phyloP scores from a whole-genome alignment of 2,797 vertebrate genomes.

The Mustela erminea region DNA sequence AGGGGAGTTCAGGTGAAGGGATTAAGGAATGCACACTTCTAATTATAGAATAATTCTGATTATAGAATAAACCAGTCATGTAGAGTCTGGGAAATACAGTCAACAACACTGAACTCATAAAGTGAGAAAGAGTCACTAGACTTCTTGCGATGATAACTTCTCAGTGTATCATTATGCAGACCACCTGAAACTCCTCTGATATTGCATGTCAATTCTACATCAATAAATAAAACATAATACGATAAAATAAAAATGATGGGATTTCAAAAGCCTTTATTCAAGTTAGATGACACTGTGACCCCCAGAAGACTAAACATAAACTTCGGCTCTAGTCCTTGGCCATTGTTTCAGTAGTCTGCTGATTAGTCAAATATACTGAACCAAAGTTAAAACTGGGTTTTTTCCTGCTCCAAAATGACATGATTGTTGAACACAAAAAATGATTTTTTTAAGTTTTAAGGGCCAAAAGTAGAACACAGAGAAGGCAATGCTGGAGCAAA shows the following conservation, averaged over 20 bases:
- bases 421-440: not conserved
- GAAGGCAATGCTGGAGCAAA: not conserved
- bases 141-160: not conserved
- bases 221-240: not conserved
- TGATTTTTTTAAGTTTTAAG: not conserved
- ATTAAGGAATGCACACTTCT: not conserved
- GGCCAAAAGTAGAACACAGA: not conserved
- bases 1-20: not conserved
- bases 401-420: conserved; percentile 4
- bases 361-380: not conserved
- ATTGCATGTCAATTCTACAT: not conserved
- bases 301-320: not conserved
- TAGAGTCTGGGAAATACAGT: not conserved
- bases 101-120: not conserved
- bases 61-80: not conserved
- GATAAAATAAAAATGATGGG: not conserved
- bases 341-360: not conserved
- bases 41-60: not conserved
- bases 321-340: not conserved
- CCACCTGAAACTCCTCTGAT: not conserved
- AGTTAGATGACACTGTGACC: not conserved
- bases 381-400: not conserved
- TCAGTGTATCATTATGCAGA: not conserved
- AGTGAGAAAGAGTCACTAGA: not conserved
- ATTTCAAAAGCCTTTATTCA: not conserved